Conservation (phyloP, 2,113 vertebrate genomes). For the Ammodytes marinus region DNA sequence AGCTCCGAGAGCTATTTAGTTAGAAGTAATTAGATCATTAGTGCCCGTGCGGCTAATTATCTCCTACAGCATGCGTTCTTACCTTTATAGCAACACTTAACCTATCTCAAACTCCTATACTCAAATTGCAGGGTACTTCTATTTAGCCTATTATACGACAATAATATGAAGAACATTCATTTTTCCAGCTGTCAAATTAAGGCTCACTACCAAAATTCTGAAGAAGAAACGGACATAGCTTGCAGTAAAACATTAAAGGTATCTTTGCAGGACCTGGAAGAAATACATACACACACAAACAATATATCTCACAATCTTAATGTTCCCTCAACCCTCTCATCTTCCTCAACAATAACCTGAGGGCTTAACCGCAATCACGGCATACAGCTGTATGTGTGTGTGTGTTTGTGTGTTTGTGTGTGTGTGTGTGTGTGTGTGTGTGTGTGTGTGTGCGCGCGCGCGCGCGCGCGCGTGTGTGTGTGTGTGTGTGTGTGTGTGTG, state of each 20-base stretch:
- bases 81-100: constrained; percentile 2
- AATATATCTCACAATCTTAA: constrained; percentile 35
- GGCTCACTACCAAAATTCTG: not conserved
- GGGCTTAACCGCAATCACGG: constrained; percentile 59
- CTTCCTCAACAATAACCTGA: constrained; percentile 49
- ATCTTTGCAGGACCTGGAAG: not conserved
- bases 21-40: not conserved
- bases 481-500: not conserved
- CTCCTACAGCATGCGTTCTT: not conserved
- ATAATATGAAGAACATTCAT: not conserved
- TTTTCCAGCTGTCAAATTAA: not conserved
- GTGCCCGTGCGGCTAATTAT: not conserved
- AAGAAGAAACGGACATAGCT: not conserved
- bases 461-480: too few species aligned
- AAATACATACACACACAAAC: constrained; percentile 17
- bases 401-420: constrained; percentile 25
- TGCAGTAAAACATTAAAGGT: not conserved
- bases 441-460: not conserved
- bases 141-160: not conserved
- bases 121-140: not conserved
- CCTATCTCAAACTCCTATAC: not conserved
- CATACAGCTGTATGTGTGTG: constrained; percentile 22
- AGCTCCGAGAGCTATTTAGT: not conserved
- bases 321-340: constrained; percentile 6
- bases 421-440: constrained; percentile 9